phyloP scores from a whole-genome alignment of 2,113 vertebrate species.

The Girardinichthys multiradiatus region DNA sequence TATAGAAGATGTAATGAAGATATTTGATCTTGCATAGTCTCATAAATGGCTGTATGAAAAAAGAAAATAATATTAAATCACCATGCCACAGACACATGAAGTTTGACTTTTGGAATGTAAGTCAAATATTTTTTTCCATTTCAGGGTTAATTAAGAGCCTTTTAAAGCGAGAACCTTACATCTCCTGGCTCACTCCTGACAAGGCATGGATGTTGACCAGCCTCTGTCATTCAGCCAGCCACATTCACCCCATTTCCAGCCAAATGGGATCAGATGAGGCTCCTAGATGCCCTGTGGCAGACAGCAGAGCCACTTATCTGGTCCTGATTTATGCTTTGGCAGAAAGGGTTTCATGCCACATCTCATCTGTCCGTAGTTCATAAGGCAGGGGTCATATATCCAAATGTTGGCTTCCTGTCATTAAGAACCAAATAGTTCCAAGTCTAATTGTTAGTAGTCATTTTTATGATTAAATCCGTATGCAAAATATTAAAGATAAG shows the following conservation, averaged over 20 bases:
- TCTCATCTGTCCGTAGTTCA: slow-evolving; percentile 27
- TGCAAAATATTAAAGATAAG: neutral
- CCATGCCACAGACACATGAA: neutral
- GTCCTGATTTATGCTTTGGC: slow-evolving; percentile 5
- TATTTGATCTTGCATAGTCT: neutral
- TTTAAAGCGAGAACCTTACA: slow-evolving; percentile 32
- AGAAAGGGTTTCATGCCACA: slow-evolving; percentile 24
- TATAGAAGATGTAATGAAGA: neutral
- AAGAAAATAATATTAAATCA: neutral
- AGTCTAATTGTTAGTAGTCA: neutral
- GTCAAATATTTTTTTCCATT: neutral
- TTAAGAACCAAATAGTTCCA: neutral
- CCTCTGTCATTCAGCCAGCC: slow-evolving; percentile 48
- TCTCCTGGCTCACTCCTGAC: slow-evolving; percentile 32
- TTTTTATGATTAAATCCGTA: neutral
- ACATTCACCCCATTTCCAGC: slow-evolving; percentile 38
- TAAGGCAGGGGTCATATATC: slow-evolving; percentile 12
- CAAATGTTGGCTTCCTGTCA: neutral
- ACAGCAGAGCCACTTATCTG: slow-evolving; percentile 27
- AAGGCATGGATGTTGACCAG: slow-evolving; percentile 49
- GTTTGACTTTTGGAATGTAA: neutral
- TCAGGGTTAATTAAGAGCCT: slow-evolving; percentile 21
- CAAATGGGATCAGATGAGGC: slow-evolving; percentile 58
- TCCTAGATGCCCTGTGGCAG: slow-evolving; percentile 29
- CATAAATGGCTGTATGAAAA: no score